Evolutionary conservation across 1,140 invertebrate species (phyloP).

Genomic region (Nasonia longicornis): DNA sequence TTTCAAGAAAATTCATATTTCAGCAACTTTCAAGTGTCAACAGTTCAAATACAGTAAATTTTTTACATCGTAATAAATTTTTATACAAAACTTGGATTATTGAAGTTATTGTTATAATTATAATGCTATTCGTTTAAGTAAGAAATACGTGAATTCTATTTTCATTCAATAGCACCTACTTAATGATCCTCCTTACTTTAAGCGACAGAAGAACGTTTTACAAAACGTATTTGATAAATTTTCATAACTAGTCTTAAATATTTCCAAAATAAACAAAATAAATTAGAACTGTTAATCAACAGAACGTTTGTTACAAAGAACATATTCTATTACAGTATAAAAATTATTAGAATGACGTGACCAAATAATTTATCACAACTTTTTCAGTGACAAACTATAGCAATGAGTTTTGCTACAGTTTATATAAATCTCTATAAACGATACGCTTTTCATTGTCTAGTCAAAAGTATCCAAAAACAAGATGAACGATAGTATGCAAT

Average conservation of each 20-base stretch:
- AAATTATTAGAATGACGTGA: background rate
- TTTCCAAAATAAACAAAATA: background rate
- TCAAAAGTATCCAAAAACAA: conserved; percentile 34
- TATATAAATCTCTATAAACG: background rate
- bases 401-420: background rate
- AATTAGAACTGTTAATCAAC: background rate
- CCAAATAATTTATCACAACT: background rate
- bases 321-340: background rate
- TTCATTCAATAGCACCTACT: background rate
- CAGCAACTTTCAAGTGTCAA: background rate
- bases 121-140: background rate
- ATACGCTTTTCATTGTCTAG: background rate
- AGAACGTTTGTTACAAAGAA: no score
- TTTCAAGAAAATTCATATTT: background rate
- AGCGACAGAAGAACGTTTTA: background rate
- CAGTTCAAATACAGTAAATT: background rate
- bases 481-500: conserved; percentile 20
- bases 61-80: background rate
- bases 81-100: background rate
- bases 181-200: background rate
- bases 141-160: background rate
- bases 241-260: background rate
- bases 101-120: background rate
- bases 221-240: background rate
- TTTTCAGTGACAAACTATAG: background rate